Percentiles rank a stretch among this genome's conserved stretches.
phyloP scores from a whole-genome alignment of 2,797 vertebrate genomes.

The Danio jaintianensis region DNA sequence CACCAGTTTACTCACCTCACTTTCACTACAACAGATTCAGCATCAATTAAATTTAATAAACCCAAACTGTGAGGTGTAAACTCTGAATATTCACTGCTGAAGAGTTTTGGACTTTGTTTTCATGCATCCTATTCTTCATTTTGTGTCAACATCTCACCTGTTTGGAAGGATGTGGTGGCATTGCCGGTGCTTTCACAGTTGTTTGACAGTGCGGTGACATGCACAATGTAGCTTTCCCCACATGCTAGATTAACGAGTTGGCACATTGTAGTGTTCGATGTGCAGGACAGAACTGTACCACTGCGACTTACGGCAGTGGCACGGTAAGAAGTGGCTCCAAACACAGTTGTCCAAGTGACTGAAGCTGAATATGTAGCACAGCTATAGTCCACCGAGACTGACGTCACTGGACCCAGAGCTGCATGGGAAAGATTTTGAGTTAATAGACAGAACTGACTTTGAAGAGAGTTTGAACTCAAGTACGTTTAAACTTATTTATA shows the following conservation, averaged over 20 bases:
- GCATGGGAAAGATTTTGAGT: neutral
- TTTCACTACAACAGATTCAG: no score
- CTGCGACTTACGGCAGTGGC: constrained; percentile 58
- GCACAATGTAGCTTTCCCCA: constrained; percentile 68
- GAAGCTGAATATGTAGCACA: constrained; percentile 63
- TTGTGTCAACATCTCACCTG: constrained; percentile 62
- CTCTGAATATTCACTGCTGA: no score
- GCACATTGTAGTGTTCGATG: constrained; percentile 66
- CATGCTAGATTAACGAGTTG: constrained; percentile 68
- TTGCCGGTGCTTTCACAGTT: constrained; percentile 72
- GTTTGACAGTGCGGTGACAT: constrained; percentile 68
- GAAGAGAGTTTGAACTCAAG: neutral
- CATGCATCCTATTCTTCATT: no score
- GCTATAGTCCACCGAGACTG: constrained; percentile 70
- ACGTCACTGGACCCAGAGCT: constrained; percentile 73
- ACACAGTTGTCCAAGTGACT: constrained; percentile 70
- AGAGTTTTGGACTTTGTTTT: no score
- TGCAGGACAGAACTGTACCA: constrained; percentile 66
- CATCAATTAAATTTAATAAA: no score
- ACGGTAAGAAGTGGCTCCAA: constrained; percentile 73
- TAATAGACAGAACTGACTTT: neutral
- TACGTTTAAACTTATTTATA: no score
- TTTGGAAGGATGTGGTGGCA: constrained; percentile 57
- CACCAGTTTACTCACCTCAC: no score
- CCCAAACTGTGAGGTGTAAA: no score